Conservation (phyloP, 2,113 vertebrate species). For the Microcebus griseorufus region DNA sequence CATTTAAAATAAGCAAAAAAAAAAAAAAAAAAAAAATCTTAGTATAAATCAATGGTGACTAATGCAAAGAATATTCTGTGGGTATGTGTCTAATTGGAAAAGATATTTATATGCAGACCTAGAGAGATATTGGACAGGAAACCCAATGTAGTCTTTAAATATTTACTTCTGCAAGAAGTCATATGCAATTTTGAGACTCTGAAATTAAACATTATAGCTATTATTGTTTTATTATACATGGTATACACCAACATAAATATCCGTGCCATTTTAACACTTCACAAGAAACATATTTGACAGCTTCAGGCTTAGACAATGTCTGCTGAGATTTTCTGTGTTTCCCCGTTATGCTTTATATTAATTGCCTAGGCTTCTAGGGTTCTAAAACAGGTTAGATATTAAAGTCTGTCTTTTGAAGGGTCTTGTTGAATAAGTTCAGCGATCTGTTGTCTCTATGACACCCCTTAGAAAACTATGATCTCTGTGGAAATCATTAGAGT, state of each 20-base stretch:
- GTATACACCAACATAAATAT: not conserved
- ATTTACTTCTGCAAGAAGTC: conserved; percentile 5
- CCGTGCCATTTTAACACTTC: not conserved
- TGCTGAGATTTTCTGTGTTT: not conserved
- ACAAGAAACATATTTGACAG: conserved; percentile 21
- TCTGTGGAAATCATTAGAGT: not conserved
- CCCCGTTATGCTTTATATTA: not conserved
- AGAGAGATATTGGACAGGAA: not conserved
- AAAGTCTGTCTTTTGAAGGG: not conserved
- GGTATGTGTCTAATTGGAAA: conserved; percentile 38
- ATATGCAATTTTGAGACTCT: not conserved
- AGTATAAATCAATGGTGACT: not conserved
- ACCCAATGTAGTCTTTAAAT: not conserved
- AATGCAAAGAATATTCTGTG: not conserved
- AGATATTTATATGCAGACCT: conserved; percentile 9
- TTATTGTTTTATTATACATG: conserved; percentile 33
- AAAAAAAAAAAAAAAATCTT: not conserved
- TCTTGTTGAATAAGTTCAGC: not conserved
- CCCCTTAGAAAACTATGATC: not conserved
- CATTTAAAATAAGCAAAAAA: conserved; percentile 3
- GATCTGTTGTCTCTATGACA: not conserved
- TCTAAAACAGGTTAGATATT: not conserved
- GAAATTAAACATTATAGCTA: conserved; percentile 20
- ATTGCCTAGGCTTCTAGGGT: not conserved
- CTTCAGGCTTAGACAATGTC: not conserved